Evolutionary conservation across 2,113 vertebrate genomes (phyloP), one percentile per base, ranked within the genome.

Genomic region (Opisthocomus hoazin): DNA sequence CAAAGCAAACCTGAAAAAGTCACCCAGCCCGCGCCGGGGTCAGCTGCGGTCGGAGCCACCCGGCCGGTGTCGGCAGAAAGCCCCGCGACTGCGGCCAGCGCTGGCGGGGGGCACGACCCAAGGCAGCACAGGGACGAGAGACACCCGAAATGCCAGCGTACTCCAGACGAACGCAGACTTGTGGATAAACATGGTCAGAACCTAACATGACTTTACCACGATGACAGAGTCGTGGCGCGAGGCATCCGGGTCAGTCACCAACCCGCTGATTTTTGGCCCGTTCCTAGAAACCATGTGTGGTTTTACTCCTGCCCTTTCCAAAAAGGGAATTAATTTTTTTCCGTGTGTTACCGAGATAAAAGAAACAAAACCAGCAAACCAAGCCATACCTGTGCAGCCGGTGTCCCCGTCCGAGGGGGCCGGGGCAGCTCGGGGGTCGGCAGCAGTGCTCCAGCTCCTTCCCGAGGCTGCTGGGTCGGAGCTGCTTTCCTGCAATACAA

Each of bases 381-480:
- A 2, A 34, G 19, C 3, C 1, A 5, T 5, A 4, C 14, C 77
- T 11, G 30, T 22, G 36, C 29, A n/a, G 46, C 36, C 21, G 50
- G 18, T 6, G n/a, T 34, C 34, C 63, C 39, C 8, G 1, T 2
- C 2, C 0, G 0, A 29, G 41, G 8, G 61, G 4, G n/a, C n/a
- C n/a, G n/a, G n/a, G n/a, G n/a, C n/a, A n/a, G n/a, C n/a, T n/a
- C n/a, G n/a, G n/a, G n/a, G n/a, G n/a, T n/a, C n/a, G 61, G 13
- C 56, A 51, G 61, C 71, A 36, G 12, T 6, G 1, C 9, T 15
- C 39, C 26, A 4, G 3, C 3, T 24, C 23, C 53, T 48, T 27
- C 74, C 61, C 13, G 1, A 12, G 43, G 19, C 20, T 12, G 6
- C 45, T 4, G 54, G 2, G 2, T 61, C 0, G 29, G 48, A 39